Percentiles rank a stretch among this genome's conserved stretches.
phyloP scores from a whole-genome alignment of 2,113 vertebrate species.

The Tupaia chinensis region DNA sequence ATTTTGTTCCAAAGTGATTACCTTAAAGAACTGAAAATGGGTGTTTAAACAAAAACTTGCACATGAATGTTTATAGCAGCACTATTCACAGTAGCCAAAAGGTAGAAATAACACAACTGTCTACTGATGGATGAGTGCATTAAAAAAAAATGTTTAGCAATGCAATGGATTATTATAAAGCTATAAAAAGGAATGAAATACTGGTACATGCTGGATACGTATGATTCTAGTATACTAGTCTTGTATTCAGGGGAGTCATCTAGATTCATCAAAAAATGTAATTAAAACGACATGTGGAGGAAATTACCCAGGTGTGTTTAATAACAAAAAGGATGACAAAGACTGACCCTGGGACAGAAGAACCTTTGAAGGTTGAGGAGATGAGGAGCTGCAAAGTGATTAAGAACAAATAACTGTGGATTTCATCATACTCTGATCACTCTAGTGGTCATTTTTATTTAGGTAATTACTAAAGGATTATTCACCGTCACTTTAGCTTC shows the following conservation, averaged over 20 bases:
- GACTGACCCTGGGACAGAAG: not conserved
- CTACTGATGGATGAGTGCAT: not conserved
- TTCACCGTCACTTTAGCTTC: not conserved
- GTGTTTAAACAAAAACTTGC: not conserved
- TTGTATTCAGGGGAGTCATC: not conserved
- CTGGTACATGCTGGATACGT: not conserved
- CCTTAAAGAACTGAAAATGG: not conserved
- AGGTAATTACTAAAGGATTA: not conserved
- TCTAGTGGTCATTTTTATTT: not conserved
- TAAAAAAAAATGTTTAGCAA: not conserved
- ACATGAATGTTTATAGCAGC: too few relatives aligned
- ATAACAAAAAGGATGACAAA: not conserved
- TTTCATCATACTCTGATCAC: not conserved
- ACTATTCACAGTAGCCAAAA: not conserved
- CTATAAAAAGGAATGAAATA: not conserved
- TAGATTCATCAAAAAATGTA: not conserved
- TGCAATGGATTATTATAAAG: not conserved
- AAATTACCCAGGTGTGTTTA: not conserved
- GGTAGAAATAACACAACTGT: not conserved
- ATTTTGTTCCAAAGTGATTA: not conserved
- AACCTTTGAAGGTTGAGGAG: not conserved
- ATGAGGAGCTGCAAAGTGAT: not conserved
- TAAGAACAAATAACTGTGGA: not conserved
- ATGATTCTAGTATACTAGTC: not conserved
- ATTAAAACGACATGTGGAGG: not conserved